These are phyloP conservation scores for Cheilosia variabilis DNA, from an alignment of 2,888 invertebrate genomes.

Conservation along the genomic window DNA sequence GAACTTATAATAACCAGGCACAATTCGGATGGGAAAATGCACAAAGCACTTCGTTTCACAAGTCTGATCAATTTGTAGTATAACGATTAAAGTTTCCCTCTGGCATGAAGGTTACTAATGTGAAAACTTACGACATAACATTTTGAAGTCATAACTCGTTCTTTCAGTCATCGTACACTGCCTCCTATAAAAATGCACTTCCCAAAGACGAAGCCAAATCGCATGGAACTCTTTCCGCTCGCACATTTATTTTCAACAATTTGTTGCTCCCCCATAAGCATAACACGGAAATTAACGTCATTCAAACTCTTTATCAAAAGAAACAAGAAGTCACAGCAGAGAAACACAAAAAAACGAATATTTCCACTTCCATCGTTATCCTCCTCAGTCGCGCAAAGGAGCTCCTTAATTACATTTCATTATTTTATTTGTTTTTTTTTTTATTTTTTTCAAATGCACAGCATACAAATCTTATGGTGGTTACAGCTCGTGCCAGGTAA, in stretches of 20 bases:
- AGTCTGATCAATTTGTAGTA: no score
- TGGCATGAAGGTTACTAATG: no score
- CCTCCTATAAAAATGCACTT: no score
- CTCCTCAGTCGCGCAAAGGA: not conserved
- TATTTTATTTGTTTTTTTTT: not conserved
- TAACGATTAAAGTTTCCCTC: no score
- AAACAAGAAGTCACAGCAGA: constrained; percentile 1
- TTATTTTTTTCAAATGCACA: not conserved
- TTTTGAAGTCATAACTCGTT: no score
- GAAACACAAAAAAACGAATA: not conserved
- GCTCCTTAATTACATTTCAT: constrained; percentile 28
- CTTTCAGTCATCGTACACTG: no score
- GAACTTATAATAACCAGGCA: no score
- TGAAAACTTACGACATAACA: no score
- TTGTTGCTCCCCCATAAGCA: constrained; percentile 12
- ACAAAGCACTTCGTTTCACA: no score
- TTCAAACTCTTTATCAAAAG: not conserved
- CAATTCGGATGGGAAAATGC: no score
- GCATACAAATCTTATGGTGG: constrained; percentile 15
- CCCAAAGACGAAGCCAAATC: no score
- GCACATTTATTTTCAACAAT: constrained; percentile 3
- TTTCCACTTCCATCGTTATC: not conserved
- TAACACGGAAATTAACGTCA: constrained; percentile 35
- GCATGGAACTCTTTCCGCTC: not conserved
- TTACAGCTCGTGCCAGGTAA: not conserved